Base-by-base conservation (phyloP, 2,888 invertebrate species). In the Pelosia muscerda region DNA sequence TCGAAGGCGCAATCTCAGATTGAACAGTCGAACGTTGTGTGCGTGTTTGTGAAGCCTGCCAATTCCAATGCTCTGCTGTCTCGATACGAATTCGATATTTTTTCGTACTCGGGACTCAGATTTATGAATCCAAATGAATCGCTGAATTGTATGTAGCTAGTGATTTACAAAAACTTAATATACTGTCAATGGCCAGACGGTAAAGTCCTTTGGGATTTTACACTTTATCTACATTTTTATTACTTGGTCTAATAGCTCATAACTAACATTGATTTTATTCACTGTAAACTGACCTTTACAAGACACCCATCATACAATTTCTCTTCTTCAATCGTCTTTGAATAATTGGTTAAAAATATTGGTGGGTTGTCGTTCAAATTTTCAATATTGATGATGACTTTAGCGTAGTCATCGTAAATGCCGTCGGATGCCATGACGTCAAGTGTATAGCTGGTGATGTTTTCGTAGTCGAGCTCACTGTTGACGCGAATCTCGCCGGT, bases 341-440 rank as follows among this genome's bases (percentile, higher is more conserved):
- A 96, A 81, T 97, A 97, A 63, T 96, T 95, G 63, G 96, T 96
- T 61, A 96, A 90, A 85, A 99, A 99, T 1, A 97, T 96, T 0
- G 99, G 99, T 0, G 97, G 97, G 89, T 99, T 98, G 88, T 99
- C 99, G 86, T 99, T 99, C 59, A 98, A 97, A 88, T 99, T 98
- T 79, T 96, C 97, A 65, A 99, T 97, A 79, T 97, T 96, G 62
- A 99, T 98, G 63, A 96, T 96, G 0, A 99, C 98, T 79, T 96
- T 96, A 0, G 98, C 97, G 67, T 96, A 96, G 84, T 98, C 98
- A 76, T 97, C 97, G 87, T 96, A 98, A 63, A 97, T 95, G 2
- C 98, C 98, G 87, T 98, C 98, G 74, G 97, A 97, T 0, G 98
- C 98, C 73, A 97, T 95, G 2, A 98, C 97, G 65, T 96, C 97